Percentiles rank a stretch among this genome's conserved stretches.
These are phyloP conservation scores for Tetrapedia diversipes DNA, from an alignment of 2,888 invertebrate species.

Conservation along the genomic window DNA sequence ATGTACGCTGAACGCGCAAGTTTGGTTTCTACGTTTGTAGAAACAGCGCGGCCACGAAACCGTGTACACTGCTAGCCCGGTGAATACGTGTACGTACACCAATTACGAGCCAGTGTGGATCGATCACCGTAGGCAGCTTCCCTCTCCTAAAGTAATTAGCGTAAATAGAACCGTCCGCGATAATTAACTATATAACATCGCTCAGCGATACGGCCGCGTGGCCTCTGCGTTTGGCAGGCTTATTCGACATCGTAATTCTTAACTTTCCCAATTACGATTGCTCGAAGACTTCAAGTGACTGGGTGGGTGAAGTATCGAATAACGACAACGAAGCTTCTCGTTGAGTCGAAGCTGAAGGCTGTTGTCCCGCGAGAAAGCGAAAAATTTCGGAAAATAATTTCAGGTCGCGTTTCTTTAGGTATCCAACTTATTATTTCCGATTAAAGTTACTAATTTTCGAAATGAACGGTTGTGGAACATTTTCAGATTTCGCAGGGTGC, in stretches of 20 bases:
- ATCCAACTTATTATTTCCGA: not conserved
- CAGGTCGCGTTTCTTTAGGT: no score
- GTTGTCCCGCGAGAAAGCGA: not conserved
- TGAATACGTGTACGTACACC: constrained; percentile 25
- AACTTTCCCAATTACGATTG: constrained; percentile 21
- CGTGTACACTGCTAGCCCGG: constrained; percentile 1
- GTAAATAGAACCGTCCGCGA: constrained; percentile 64
- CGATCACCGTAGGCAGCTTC: constrained; percentile 60
- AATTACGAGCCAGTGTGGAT: constrained; percentile 57
- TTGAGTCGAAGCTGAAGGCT: not conserved
- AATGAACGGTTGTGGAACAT: not conserved
- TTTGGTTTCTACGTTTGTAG: constrained; percentile 20
- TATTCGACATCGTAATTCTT: constrained; percentile 28
- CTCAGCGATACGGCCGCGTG: constrained; percentile 12
- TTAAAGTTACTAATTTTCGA: not conserved
- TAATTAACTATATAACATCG: constrained; percentile 57
- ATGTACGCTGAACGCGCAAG: constrained; percentile 2
- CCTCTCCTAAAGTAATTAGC: constrained; percentile 68
- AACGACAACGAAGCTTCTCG: not conserved
- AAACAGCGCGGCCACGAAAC: constrained; percentile 25
- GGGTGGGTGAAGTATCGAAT: not conserved
- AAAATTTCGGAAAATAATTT: not conserved
- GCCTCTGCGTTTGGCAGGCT: constrained; percentile 23
- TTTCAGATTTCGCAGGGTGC: not conserved
- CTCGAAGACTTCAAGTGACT: constrained; percentile 12